Percentiles rank a stretch among this genome's conserved stretches.
These are phyloP conservation scores for Myotis planiceps DNA, from an alignment of 2,797 vertebrate genomes.

Conservation along the genomic window DNA sequence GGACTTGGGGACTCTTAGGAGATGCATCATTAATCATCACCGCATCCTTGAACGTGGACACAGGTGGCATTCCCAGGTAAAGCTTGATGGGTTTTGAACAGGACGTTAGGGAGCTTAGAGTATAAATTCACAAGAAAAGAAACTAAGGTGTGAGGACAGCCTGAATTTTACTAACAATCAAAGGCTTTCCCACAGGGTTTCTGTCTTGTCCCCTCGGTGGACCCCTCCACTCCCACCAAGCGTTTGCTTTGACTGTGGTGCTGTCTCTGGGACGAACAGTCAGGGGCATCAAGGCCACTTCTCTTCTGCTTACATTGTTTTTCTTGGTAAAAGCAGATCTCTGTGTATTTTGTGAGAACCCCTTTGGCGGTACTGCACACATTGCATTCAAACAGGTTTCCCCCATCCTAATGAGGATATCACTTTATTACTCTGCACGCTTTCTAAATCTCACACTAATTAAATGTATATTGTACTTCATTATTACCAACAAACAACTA, in stretches of 20 bases:
- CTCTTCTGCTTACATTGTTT: neutral
- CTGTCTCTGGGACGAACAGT: neutral
- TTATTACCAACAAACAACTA: constrained; percentile 67
- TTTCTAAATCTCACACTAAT: constrained; percentile 76
- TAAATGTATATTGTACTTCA: constrained; percentile 71
- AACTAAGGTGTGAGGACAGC: neutral
- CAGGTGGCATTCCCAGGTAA: constrained; percentile 1
- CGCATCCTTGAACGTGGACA: neutral
- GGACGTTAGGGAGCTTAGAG: neutral
- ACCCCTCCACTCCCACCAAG: neutral
- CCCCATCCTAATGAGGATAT: constrained; percentile 62
- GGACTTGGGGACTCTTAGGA: neutral
- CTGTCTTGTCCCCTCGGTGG: neutral
- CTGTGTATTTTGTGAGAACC: constrained; percentile 21
- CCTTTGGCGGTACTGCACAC: neutral
- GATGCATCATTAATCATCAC: neutral
- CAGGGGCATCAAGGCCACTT: constrained; percentile 1
- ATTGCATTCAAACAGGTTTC: constrained; percentile 52
- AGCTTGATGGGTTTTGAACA: constrained; percentile 17
- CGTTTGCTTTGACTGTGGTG: neutral
- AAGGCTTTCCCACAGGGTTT: neutral
- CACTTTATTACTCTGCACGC: constrained; percentile 66
- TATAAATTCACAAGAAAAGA: constrained; percentile 10
- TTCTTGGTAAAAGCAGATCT: constrained; percentile 34
- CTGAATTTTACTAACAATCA: neutral